Evolutionary conservation across 1,140 invertebrate genomes (phyloP), one percentile per base, ranked within the genome.

Genomic region (Phortica variegata): DNA sequence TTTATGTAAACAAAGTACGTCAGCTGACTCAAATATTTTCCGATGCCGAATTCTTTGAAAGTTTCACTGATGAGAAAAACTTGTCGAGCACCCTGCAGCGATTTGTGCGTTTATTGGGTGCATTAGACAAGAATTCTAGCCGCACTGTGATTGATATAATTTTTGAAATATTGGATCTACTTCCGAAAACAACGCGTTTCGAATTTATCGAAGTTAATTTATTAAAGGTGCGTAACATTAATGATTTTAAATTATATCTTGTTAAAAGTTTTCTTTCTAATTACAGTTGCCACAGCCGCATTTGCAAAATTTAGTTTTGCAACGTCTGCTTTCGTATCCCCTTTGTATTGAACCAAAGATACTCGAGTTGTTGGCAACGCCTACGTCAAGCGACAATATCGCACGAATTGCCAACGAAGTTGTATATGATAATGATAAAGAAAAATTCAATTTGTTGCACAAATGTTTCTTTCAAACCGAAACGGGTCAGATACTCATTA

Each of bases 91-190:
- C 85, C 39, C 81, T 81, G 46, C 60, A 80, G 37, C 76, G 73
- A 37, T 73, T 85, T 36, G 76, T 71, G 12, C 58, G 60, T 0
- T 80, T 83, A 73, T 61, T 85, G 19, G 59, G 60, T 3, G 61
- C 70, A 31, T 7, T 54, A 8, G 69, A 72, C 20, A 61, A 72
- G 8, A 71, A 79, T 12, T 60, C 76, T 34, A 75, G 65, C 6
- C 79, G 81, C 33, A 55, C 66, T 43, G 54, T 83, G 3, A 66
- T 86, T 6, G 78, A 83, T 57, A 77, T 87, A 13, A 78, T 83
- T 47, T 85, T 87, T 59, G 77, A 77, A 45, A 62, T 86, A 20
- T 68, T 84, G 12, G 78, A 74, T 29, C 78, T 81, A 53, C 60
- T 82, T 40, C 56, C 76, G 36, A 58, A 76, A 16, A 52, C 61